Conservation (phyloP, 2,888 invertebrate genomes). For the Dicranocentrus wangi region DNA sequence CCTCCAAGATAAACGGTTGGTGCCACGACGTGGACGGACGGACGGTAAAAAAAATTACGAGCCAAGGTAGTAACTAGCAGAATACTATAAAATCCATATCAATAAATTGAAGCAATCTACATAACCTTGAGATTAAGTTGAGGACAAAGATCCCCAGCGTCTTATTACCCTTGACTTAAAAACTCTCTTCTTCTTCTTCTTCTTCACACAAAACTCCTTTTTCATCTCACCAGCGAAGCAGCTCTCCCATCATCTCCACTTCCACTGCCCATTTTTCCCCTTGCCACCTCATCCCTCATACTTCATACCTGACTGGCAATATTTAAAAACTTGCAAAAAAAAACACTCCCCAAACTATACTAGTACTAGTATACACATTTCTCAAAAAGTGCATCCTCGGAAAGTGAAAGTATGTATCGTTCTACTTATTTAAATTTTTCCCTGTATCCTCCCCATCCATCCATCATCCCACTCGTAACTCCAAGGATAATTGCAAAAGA, state of each 20-base stretch:
- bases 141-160: constrained; percentile 25
- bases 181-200: neutral
- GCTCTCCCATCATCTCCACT: too few relatives aligned
- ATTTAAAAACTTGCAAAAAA: neutral
- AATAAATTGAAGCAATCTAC: constrained; percentile 32
- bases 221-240: neutral
- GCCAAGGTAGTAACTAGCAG: too few relatives aligned
- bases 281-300: constrained; percentile 19
- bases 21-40: too few relatives aligned
- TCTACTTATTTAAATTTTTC: neutral
- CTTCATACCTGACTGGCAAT: neutral
- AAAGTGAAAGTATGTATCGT: neutral
- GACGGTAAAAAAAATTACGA: too few relatives aligned
- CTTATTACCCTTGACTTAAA: constrained; percentile 46
- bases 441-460: neutral
- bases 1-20: too few relatives aligned
- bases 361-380: too few relatives aligned
- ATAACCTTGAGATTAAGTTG: constrained; percentile 43
- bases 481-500: neutral
- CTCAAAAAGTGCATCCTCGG: too few relatives aligned
- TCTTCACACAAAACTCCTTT: neutral
- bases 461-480: neutral
- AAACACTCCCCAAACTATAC: too few relatives aligned
- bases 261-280: neutral
- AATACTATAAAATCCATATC: too few relatives aligned